These are phyloP conservation scores for Diorhabda elongata DNA, from an alignment of 1,140 invertebrate genomes.

Conservation along the genomic window DNA sequence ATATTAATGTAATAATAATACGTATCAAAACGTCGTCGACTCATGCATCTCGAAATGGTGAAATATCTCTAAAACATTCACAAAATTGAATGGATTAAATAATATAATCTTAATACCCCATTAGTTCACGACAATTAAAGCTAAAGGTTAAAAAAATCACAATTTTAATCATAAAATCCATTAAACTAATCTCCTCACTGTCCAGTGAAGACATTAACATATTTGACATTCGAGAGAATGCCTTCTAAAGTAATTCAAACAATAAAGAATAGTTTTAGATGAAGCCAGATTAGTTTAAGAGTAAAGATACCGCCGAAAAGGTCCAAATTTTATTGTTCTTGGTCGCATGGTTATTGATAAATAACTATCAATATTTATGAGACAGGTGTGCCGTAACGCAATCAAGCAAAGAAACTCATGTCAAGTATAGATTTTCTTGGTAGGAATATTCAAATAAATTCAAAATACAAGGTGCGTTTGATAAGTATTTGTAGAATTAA, in stretches of 20 bases:
- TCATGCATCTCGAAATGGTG: background rate
- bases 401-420: background rate
- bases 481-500: no score
- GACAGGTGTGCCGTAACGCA: slow-evolving; percentile 1
- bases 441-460: no score
- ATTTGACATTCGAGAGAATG: background rate
- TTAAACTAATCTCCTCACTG: background rate
- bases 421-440: no score
- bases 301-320: background rate
- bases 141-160: background rate
- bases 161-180: background rate
- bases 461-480: no score
- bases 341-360: background rate
- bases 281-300: background rate
- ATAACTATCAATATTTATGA: background rate
- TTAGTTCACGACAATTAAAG: background rate
- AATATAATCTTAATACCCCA: background rate
- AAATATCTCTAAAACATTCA: background rate
- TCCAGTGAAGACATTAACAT: background rate
- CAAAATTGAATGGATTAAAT: slow-evolving; percentile 3
- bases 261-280: background rate
- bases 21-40: background rate
- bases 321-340: slow-evolving; percentile 2
- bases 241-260: background rate
- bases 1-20: no score